Evolutionary conservation across 2,888 invertebrate genomes (phyloP).

Genomic region (Boloria euphrosyne): DNA sequence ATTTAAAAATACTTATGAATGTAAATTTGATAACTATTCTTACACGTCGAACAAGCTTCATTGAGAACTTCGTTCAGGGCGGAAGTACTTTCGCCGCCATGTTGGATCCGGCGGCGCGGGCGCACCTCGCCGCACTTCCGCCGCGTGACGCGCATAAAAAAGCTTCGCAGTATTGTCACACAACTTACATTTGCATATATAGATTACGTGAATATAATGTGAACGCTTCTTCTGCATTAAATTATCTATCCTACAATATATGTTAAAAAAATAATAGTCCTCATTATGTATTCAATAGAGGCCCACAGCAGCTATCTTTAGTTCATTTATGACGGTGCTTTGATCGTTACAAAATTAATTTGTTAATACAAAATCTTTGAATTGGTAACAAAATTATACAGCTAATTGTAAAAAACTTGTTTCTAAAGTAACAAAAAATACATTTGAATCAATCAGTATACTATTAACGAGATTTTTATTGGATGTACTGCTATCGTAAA

Average conservation of each 20-base stretch:
- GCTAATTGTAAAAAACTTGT: conserved; percentile 6
- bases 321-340: conserved; percentile 14
- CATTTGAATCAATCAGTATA: conserved; percentile 23
- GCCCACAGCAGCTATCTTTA: conserved; percentile 12
- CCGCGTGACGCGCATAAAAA: conserved; percentile 76
- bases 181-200: conserved; percentile 71
- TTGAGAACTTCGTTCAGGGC: conserved; percentile 71
- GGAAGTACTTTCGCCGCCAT: conserved; percentile 83
- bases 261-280: conserved; percentile 29
- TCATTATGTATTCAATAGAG: conserved; percentile 29
- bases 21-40: conserved; percentile 37
- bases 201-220: conserved; percentile 71
- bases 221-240: conserved; percentile 49
- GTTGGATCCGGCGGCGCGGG: conserved; percentile 79
- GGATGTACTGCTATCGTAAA: conserved; percentile 13
- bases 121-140: conserved; percentile 76
- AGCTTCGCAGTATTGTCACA: conserved; percentile 73
- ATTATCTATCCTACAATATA: conserved; percentile 38
- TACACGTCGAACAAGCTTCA: conserved; percentile 59
- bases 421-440: conserved; percentile 11
- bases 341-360: neutral
- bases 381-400: conserved; percentile 7
- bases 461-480: conserved; percentile 17
- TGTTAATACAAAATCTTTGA: conserved; percentile 9
- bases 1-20: conserved; percentile 20